Evolutionary conservation across 2,888 invertebrate genomes (phyloP).

Genomic region (Orthosia cruda): DNA sequence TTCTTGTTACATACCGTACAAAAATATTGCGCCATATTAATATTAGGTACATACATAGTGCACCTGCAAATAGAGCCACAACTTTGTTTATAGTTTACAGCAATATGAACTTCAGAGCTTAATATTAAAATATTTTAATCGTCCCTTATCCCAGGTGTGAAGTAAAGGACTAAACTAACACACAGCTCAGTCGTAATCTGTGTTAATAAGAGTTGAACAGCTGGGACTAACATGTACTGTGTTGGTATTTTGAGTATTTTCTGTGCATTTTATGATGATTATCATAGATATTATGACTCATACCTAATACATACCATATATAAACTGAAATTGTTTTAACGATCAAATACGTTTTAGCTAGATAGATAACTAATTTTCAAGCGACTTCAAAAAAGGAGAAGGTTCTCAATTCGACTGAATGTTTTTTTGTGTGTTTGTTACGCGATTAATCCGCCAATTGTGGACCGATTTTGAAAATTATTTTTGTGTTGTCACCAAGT

Average conservation of each 20-base stretch:
- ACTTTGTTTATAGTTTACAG: conserved; percentile 18
- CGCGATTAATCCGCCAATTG: too few species aligned
- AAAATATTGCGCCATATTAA: not conserved
- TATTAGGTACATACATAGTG: not conserved
- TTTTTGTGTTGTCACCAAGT: too few species aligned
- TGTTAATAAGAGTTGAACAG: conserved; percentile 77
- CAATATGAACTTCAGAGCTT: conserved; percentile 6
- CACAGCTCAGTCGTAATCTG: conserved; percentile 74
- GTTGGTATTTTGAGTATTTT: conserved; percentile 11
- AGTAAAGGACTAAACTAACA: conserved; percentile 57
- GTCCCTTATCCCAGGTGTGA: conserved; percentile 55
- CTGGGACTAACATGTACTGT: conserved; percentile 55
- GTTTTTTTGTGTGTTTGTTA: too few species aligned
- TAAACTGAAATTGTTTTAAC: not conserved
- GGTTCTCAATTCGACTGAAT: too few species aligned
- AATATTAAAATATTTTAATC: conserved; percentile 60
- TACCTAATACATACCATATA: too few species aligned
- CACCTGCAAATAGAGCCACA: conserved; percentile 37
- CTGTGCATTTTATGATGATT: conserved; percentile 23
- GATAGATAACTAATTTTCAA: too few species aligned
- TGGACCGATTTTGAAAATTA: too few species aligned
- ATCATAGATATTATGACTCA: not conserved
- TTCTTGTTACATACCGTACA: not conserved
- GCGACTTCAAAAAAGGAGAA: too few species aligned
- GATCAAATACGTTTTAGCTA: not conserved